Conservation (phyloP, 2,888 invertebrate genomes). For the Orgyia antiqua region DNA sequence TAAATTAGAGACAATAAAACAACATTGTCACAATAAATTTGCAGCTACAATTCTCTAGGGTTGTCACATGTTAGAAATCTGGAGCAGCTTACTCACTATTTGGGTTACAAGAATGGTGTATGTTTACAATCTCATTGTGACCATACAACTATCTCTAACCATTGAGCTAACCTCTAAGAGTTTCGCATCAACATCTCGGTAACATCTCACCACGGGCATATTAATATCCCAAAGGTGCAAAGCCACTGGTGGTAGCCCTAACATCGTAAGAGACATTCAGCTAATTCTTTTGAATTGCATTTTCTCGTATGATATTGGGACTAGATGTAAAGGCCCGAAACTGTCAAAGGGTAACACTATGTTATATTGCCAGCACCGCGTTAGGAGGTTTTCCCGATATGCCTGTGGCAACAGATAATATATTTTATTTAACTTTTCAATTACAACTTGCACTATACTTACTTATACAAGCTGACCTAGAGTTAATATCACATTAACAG, state of each 20-base stretch:
- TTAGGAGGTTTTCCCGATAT: constrained; percentile 39
- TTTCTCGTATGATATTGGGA: constrained; percentile 32
- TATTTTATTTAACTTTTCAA: constrained; percentile 11
- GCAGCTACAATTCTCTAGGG: constrained; percentile 54
- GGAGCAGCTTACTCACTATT: constrained; percentile 58
- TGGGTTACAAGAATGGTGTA: constrained; percentile 69
- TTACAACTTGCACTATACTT: too few species aligned
- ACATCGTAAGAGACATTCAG: constrained; percentile 36
- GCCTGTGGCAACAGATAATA: constrained; percentile 52
- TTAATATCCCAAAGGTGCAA: constrained; percentile 12
- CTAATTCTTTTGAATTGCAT: constrained; percentile 10
- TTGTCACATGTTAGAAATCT: constrained; percentile 49
- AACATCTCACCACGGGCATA: constrained; percentile 34
- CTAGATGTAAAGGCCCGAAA: constrained; percentile 32
- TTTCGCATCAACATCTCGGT: constrained; percentile 29
- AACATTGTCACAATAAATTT: constrained; percentile 7
- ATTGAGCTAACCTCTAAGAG: constrained; percentile 54
- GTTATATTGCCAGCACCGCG: constrained; percentile 53
- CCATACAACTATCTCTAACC: constrained; percentile 64
- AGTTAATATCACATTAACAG: too few species aligned
- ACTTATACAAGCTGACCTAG: too few species aligned
- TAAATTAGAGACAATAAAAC: constrained; percentile 9
- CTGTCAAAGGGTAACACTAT: constrained; percentile 57
- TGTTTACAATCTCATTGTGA: constrained; percentile 52
- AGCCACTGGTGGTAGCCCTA: constrained; percentile 36